A percentile compares a stretch with the other conserved stretches of the same genome.
Conservation (phyloP, 2,797 vertebrate species). For the Loris lydekkerianus region DNA sequence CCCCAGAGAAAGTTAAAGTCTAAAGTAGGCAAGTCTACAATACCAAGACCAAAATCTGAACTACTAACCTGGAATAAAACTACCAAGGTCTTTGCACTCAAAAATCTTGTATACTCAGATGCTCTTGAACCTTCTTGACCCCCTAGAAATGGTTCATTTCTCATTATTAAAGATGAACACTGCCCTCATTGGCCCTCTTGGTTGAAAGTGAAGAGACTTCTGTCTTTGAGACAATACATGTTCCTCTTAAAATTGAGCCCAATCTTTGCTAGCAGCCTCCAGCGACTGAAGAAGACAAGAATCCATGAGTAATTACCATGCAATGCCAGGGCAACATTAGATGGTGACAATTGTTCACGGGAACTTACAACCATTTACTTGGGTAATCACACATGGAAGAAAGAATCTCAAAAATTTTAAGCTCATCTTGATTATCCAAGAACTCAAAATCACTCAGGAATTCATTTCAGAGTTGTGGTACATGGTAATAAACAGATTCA, state of each 20-base stretch:
- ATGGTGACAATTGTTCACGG: not conserved
- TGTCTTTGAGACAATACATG: not conserved
- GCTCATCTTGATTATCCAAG: not conserved
- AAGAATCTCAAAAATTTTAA: conserved; percentile 17
- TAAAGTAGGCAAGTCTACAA: not conserved
- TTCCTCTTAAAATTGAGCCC: not conserved
- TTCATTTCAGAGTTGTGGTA: not conserved
- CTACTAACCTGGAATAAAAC: not conserved
- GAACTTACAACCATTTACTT: not conserved
- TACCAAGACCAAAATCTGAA: not conserved
- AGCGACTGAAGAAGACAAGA: not conserved
- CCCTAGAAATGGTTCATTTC: not conserved
- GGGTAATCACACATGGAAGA: not conserved
- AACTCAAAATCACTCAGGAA: not conserved
- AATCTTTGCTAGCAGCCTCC: not conserved
- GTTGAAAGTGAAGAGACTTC: not conserved
- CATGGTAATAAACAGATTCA: not conserved
- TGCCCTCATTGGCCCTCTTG: not conserved
- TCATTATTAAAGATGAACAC: not conserved
- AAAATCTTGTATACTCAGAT: not conserved
- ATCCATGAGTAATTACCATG: not conserved
- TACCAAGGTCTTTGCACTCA: conserved; percentile 2
- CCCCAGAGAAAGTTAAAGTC: not conserved
- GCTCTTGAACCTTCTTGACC: not conserved
- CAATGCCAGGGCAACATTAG: not conserved